Percentiles rank a stretch among this genome's conserved stretches.
Conservation (phyloP, 2,888 invertebrate genomes). For the Cecidostiba fungosa region DNA sequence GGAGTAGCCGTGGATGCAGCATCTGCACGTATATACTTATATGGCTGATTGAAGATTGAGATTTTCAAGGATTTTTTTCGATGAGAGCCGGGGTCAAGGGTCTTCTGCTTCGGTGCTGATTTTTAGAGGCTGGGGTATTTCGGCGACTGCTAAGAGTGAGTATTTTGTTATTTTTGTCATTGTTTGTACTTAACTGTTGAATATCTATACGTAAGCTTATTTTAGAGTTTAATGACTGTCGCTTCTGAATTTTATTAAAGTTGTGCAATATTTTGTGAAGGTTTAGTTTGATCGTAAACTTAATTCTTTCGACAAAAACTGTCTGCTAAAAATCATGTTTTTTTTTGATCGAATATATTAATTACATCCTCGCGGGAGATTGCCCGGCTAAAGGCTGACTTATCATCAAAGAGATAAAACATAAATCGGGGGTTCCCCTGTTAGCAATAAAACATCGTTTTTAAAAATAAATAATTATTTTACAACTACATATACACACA, state of each 20-base stretch:
- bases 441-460: background rate
- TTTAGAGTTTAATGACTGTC: too few relatives aligned
- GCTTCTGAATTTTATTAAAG: background rate
- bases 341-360: too few relatives aligned
- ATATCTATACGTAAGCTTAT: background rate
- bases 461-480: background rate
- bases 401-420: slow-evolving; percentile 1
- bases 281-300: background rate
- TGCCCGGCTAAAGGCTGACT: background rate
- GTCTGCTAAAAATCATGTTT: too few relatives aligned
- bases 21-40: too few relatives aligned
- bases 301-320: background rate
- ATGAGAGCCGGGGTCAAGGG: background rate
- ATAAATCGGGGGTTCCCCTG: background rate
- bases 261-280: background rate
- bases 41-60: background rate
- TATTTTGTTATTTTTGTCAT: background rate
- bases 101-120: background rate
- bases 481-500: too few relatives aligned
- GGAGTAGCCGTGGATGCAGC: slow-evolving; percentile 44
- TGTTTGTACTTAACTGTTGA: background rate
- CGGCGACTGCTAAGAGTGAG: slow-evolving; percentile 43
- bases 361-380: background rate
- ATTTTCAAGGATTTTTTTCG: background rate
- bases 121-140: background rate